These are phyloP conservation scores for Dendrolimus pini DNA, from an alignment of 2,888 invertebrate genomes.

Conservation along the genomic window DNA sequence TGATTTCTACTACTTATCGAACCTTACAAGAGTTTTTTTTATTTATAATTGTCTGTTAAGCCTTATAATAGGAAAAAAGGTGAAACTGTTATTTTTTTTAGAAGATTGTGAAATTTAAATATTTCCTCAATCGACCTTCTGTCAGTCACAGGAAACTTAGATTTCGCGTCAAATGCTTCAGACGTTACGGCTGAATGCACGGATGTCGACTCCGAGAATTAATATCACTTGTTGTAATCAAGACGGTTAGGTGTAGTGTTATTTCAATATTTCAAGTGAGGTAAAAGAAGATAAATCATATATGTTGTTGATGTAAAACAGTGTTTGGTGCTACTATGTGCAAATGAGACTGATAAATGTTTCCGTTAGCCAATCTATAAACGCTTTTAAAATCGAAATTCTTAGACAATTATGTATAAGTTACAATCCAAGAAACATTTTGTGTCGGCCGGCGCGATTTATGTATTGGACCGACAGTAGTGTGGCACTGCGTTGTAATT, in stretches of 20 bases:
- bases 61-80: slow-evolving; percentile 9
- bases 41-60: background rate
- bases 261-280: background rate
- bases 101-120: slow-evolving; percentile 29
- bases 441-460: no score
- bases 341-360: no score
- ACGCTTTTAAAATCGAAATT: no score
- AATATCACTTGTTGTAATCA: background rate
- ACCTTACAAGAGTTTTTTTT: background rate
- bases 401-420: no score
- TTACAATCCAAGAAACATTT: no score
- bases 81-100: slow-evolving; percentile 27
- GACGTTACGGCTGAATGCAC: slow-evolving; percentile 28
- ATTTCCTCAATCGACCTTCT: slow-evolving; percentile 50
- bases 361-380: no score
- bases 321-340: no score
- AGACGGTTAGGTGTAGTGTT: background rate
- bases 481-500: no score
- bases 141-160: slow-evolving; percentile 35
- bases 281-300: no score
- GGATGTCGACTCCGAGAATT: slow-evolving; percentile 14
- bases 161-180: slow-evolving; percentile 37
- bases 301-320: no score
- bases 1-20: no score
- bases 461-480: no score